Percentiles rank a stretch among this genome's conserved stretches.
These are phyloP conservation scores for Netelia fuscicornis DNA, from an alignment of 2,888 invertebrate species.

Conservation along the genomic window DNA sequence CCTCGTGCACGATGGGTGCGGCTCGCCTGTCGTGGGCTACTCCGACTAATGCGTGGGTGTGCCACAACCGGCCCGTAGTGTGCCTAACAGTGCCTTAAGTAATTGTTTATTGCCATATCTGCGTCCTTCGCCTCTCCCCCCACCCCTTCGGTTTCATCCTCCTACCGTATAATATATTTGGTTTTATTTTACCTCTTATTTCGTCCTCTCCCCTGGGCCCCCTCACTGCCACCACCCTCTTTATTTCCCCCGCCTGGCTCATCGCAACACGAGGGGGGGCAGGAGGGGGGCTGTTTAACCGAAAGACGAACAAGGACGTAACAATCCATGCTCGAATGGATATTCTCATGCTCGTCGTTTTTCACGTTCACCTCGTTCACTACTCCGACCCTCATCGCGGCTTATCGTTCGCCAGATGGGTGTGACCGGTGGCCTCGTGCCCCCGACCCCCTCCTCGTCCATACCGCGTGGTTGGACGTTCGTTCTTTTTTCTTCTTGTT, in stretches of 20 bases:
- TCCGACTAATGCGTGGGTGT: constrained; percentile 83
- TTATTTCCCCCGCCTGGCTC: too few species aligned
- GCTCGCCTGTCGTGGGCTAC: constrained; percentile 76
- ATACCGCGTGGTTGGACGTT: neutral
- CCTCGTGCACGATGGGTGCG: constrained; percentile 78
- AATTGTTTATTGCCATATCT: constrained; percentile 83
- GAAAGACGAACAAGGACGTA: constrained; percentile 55
- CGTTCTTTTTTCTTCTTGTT: neutral
- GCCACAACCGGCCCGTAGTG: constrained; percentile 71
- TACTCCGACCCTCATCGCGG: constrained; percentile 60
- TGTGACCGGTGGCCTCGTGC: constrained; percentile 62
- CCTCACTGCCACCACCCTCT: neutral
- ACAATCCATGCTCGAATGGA: constrained; percentile 56
- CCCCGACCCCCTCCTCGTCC: constrained; percentile 13
- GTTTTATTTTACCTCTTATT: neutral
- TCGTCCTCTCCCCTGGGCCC: constrained; percentile 1
- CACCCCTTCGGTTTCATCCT: constrained; percentile 61
- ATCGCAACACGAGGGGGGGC: too few species aligned
- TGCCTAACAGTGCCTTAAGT: constrained; percentile 83
- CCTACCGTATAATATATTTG: constrained; percentile 41
- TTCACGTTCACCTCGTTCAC: constrained; percentile 44
- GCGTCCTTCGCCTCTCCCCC: constrained; percentile 68
- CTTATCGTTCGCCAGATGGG: constrained; percentile 69
- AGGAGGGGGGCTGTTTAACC: neutral
- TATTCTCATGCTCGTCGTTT: constrained; percentile 59